Conservation (phyloP, 2,113 vertebrate species). For the Thamnaconus septentrionalis region DNA sequence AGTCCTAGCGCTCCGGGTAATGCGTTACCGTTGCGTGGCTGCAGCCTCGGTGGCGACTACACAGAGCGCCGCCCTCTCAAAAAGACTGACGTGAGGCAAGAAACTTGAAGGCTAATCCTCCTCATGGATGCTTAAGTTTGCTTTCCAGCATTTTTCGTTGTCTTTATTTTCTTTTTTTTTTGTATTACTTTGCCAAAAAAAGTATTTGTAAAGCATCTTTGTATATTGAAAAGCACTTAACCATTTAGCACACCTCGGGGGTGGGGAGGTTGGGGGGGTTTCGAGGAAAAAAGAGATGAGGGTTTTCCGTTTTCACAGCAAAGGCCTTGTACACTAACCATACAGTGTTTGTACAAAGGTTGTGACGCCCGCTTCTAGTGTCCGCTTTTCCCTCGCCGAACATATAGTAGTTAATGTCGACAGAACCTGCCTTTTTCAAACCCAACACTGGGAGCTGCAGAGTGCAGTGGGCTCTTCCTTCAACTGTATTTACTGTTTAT, state of each 20-base stretch:
- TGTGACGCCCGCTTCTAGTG: slow-evolving; percentile 40
- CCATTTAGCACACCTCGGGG: slow-evolving; percentile 51
- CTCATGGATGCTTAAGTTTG: slow-evolving; percentile 3
- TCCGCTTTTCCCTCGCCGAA: slow-evolving; percentile 49
- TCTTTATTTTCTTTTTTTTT: slow-evolving; percentile 30
- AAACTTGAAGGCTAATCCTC: not conserved
- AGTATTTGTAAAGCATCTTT: slow-evolving; percentile 62
- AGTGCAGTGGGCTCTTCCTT: slow-evolving; percentile 26
- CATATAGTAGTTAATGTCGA: slow-evolving; percentile 26
- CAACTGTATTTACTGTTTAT: slow-evolving; percentile 53
- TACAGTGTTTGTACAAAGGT: slow-evolving; percentile 61
- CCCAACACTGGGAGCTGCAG: slow-evolving; percentile 54
- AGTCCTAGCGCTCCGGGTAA: no score
- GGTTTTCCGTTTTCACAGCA: slow-evolving; percentile 30
- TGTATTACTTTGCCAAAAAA: slow-evolving; percentile 68
- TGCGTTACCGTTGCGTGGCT: no score
- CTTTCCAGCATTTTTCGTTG: slow-evolving; percentile 48
- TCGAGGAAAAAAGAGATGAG: no score
- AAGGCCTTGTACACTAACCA: slow-evolving; percentile 36
- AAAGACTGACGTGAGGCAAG: not conserved
- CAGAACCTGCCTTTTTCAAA: slow-evolving; percentile 55
- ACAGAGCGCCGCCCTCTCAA: not conserved
- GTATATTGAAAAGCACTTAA: slow-evolving; percentile 73
- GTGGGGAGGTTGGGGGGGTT: not conserved
- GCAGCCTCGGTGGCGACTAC: not conserved